A percentile compares a stretch with the other conserved stretches of the same genome.
phyloP scores from a whole-genome alignment of 2,888 invertebrate species.

The Dasysyrphus albostriatus region DNA sequence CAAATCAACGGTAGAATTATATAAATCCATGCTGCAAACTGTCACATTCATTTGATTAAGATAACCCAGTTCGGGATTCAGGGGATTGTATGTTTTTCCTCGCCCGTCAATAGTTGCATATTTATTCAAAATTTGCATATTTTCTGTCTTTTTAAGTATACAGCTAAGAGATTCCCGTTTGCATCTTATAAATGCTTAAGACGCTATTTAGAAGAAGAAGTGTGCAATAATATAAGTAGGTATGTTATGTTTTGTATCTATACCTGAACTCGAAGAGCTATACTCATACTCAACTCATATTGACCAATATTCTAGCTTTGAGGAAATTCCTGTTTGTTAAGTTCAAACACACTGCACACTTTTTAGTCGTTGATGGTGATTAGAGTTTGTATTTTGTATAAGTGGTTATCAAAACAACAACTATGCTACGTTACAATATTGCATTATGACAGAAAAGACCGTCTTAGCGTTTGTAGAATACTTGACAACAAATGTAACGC shows the following conservation, averaged over 20 bases:
- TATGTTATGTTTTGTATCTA: too few species aligned
- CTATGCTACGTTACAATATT: neutral
- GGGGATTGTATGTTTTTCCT: conserved; percentile 47
- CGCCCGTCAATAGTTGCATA: conserved; percentile 26
- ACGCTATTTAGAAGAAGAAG: conserved; percentile 22
- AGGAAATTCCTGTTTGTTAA: neutral
- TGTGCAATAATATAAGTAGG: neutral
- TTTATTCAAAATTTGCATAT: conserved; percentile 61
- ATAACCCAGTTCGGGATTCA: conserved; percentile 56
- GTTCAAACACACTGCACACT: neutral
- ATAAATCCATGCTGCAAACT: conserved; percentile 44
- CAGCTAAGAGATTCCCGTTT: conserved; percentile 45
- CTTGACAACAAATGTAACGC: neutral
- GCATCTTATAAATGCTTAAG: conserved; percentile 45
- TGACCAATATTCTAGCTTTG: conserved; percentile 64
- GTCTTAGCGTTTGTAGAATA: neutral
- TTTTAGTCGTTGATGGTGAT: neutral
- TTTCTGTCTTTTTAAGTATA: conserved; percentile 29
- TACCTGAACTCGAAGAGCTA: conserved; percentile 32
- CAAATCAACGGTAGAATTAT: conserved; percentile 48
- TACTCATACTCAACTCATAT: conserved; percentile 49
- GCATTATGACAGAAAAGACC: neutral
- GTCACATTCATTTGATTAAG: conserved; percentile 60
- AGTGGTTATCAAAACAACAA: neutral
- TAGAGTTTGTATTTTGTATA: neutral